Conservation (phyloP, 2,888 invertebrate species). For the Yponomeuta evonymella region DNA sequence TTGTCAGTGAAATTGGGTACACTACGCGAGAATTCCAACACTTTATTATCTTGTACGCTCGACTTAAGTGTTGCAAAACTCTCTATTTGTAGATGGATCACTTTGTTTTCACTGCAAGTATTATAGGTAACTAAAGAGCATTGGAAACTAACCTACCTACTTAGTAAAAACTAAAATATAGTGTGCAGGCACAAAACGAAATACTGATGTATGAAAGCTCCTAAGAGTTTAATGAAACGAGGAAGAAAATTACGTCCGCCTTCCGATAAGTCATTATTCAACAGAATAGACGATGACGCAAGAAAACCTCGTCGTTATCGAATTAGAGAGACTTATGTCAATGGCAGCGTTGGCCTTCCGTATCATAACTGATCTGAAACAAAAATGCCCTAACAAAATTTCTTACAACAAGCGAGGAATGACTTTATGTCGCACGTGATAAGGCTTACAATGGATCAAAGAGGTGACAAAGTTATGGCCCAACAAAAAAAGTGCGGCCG, state of each 20-base stretch:
- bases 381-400: background rate
- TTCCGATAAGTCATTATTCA: constrained; percentile 8
- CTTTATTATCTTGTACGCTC: background rate
- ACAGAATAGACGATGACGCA: constrained; percentile 3
- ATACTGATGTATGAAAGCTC: background rate
- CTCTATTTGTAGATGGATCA: background rate
- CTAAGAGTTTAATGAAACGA: background rate
- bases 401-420: background rate
- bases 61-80: background rate
- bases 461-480: background rate
- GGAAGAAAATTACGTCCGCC: background rate
- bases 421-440: background rate
- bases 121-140: too few relatives aligned
- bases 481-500: background rate
- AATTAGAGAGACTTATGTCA: constrained; percentile 12
- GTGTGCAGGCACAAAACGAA: background rate
- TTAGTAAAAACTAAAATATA: too few relatives aligned
- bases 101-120: background rate
- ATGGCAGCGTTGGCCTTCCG: constrained; percentile 12
- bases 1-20: constrained; percentile 68
- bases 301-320: constrained; percentile 6
- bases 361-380: background rate
- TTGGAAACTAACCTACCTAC: too few relatives aligned
- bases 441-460: background rate
- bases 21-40: constrained; percentile 64